Evolutionary conservation across 2,888 invertebrate genomes (phyloP).

Genomic region (Tetranychus piercei): DNA sequence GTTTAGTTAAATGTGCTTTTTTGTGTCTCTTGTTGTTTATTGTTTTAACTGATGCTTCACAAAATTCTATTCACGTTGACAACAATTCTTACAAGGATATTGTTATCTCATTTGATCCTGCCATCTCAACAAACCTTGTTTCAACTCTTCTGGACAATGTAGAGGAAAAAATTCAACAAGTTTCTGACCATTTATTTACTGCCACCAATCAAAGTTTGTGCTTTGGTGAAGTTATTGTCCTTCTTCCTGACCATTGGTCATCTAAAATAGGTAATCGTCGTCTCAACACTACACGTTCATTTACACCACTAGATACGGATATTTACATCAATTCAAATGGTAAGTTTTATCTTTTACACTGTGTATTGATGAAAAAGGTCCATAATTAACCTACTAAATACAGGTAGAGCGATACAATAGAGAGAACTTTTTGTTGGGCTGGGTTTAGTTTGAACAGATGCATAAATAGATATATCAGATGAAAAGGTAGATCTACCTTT

Average conservation of each 20-base stretch:
- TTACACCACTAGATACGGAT: neutral
- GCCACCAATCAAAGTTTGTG: neutral
- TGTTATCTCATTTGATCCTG: neutral
- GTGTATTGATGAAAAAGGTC: too few species aligned
- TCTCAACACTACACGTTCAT: neutral
- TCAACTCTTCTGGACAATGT: neutral
- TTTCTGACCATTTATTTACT: neutral
- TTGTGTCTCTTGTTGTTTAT: neutral
- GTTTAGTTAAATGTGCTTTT: neutral
- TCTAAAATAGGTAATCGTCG: neutral
- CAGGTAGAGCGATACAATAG: too few species aligned
- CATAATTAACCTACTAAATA: too few species aligned
- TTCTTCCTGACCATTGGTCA: neutral
- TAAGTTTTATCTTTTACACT: neutral
- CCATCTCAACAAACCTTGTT: neutral
- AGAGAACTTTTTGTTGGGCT: too few species aligned
- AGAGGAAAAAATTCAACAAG: neutral
- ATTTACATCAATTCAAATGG: neutral
- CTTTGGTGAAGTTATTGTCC: neutral
- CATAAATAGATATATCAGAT: too few species aligned
- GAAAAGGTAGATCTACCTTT: too few species aligned
- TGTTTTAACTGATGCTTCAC: conserved; percentile 6
- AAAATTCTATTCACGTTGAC: neutral
- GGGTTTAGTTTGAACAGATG: too few species aligned
- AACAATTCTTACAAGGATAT: neutral